phyloP scores from a whole-genome alignment of 2,797 vertebrate genomes.

The Anas bernieri region DNA sequence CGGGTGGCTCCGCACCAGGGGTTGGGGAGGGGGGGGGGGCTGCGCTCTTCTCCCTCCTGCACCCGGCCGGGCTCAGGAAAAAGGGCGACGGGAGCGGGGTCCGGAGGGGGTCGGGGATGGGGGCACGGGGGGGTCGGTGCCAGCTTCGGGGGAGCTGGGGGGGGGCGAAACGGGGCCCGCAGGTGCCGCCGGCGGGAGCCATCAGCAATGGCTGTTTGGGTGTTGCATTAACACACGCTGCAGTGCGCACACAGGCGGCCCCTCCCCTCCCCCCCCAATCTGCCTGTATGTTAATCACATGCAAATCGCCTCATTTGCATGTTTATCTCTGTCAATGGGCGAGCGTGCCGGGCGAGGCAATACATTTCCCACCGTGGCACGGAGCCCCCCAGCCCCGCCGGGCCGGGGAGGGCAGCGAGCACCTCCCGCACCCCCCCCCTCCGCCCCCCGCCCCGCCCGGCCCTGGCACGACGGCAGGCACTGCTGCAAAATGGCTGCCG shows the following conservation, averaged over 20 bases:
- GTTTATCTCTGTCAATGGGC: slow-evolving; percentile 64
- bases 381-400: background rate
- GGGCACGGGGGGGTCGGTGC: background rate
- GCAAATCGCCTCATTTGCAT: slow-evolving; percentile 40
- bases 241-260: background rate
- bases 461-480: slow-evolving; percentile 23
- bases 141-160: background rate
- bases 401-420: background rate
- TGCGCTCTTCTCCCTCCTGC: no score
- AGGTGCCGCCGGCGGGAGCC: slow-evolving; percentile 38
- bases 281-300: slow-evolving; percentile 23
- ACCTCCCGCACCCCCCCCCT: background rate
- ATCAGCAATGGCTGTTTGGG: slow-evolving; percentile 68
- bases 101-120: background rate
- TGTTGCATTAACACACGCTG: slow-evolving; percentile 38
- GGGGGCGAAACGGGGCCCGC: background rate
- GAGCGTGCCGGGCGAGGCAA: slow-evolving; percentile 48
- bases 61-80: background rate
- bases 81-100: background rate
- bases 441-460: background rate
- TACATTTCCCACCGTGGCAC: slow-evolving; percentile 40
- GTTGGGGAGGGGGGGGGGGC: background rate
- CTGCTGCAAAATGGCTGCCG: slow-evolving; percentile 55
- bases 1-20: background rate
- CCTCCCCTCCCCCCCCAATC: background rate